These are phyloP conservation scores for Brachionus calyciflorus DNA, from an alignment of 1,140 invertebrate species.

Conservation along the genomic window DNA sequence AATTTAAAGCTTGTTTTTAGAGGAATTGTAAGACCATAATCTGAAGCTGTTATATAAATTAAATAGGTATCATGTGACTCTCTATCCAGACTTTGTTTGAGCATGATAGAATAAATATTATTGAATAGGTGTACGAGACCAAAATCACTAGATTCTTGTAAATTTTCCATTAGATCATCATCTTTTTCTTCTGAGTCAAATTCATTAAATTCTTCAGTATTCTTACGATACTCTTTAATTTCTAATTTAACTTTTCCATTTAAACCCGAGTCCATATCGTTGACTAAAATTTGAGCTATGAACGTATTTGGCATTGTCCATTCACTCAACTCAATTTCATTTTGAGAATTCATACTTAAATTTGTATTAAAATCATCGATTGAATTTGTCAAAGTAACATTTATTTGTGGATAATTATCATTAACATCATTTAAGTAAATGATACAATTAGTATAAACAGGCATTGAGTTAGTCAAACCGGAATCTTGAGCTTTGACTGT, in stretches of 20 bases:
- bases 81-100: slow-evolving; percentile 31
- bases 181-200: background rate
- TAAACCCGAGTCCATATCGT: background rate
- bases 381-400: slow-evolving; percentile 9
- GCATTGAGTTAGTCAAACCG: slow-evolving; percentile 40
- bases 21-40: background rate
- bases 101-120: slow-evolving; percentile 37
- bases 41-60: slow-evolving; percentile 16
- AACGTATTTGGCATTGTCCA: slow-evolving; percentile 42
- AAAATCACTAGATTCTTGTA: slow-evolving; percentile 35
- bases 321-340: slow-evolving; percentile 43
- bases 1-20: background rate
- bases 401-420: slow-evolving; percentile 9
- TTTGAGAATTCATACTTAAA: background rate
- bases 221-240: slow-evolving; percentile 20
- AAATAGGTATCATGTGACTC: slow-evolving; percentile 17
- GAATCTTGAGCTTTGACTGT: slow-evolving; percentile 33
- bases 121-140: slow-evolving; percentile 24
- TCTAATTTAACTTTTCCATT: slow-evolving; percentile 35
- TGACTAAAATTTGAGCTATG: slow-evolving; percentile 36
- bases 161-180: background rate
- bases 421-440: slow-evolving; percentile 45
- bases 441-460: slow-evolving; percentile 35
- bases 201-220: background rate
- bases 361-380: slow-evolving; percentile 36